Conservation (phyloP, 2,888 invertebrate genomes). For the Acanthopleura granulata region DNA sequence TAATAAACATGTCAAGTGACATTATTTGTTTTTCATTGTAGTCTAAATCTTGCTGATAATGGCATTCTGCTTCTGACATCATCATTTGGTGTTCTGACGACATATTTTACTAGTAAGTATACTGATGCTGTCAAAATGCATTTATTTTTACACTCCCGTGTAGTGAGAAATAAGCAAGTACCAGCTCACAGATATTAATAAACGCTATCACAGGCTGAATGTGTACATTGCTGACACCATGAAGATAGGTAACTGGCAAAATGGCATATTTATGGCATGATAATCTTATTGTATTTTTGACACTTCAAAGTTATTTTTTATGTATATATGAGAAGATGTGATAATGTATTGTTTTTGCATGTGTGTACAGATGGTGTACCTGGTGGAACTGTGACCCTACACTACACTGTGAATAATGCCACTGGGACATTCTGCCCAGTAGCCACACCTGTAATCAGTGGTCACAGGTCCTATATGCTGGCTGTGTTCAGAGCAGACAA, state of each 20-base stretch:
- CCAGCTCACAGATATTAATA: too few species aligned
- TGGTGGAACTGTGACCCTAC: conserved; percentile 36
- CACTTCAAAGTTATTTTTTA: too few species aligned
- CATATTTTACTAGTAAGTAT: conserved; percentile 16
- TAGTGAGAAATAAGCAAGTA: too few species aligned
- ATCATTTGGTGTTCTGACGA: background rate
- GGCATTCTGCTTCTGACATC: conserved; percentile 2
- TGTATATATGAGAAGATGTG: too few species aligned
- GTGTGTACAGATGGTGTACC: conserved; percentile 39
- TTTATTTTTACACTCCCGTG: too few species aligned
- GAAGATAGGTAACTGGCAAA: too few species aligned
- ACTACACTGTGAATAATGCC: conserved; percentile 34
- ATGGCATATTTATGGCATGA: too few species aligned
- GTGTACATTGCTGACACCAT: too few species aligned
- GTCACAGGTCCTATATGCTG: conserved; percentile 43
- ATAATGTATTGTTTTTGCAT: background rate
- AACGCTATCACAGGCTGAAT: too few species aligned
- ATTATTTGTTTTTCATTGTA: background rate
- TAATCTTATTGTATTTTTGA: too few species aligned
- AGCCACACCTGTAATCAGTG: conserved; percentile 44
- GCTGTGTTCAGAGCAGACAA: conserved; percentile 44
- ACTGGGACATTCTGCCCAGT: conserved; percentile 49
- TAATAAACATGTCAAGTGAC: too few species aligned
- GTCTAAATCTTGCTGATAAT: conserved; percentile 11
- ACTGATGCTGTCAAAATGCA: background rate